phyloP scores from a whole-genome alignment of 2,113 vertebrate species.

The Trematocara unimaculatum region DNA sequence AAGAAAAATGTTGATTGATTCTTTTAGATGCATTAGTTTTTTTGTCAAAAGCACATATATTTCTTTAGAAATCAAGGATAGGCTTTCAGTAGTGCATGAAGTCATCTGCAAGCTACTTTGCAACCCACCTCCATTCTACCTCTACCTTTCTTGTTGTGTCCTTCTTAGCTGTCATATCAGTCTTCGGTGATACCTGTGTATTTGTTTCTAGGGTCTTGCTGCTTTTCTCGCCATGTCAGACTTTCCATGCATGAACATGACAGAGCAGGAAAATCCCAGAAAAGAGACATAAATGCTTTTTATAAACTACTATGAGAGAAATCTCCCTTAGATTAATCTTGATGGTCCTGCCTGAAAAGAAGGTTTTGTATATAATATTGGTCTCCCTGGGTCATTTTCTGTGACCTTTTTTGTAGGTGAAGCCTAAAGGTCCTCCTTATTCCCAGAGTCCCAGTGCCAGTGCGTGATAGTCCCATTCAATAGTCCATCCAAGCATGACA shows the following conservation, averaged over 20 bases:
- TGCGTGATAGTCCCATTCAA: neutral
- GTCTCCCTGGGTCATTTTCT: neutral
- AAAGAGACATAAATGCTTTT: neutral
- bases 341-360: fast-evolving
- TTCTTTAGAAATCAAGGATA: neutral
- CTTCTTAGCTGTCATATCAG: neutral
- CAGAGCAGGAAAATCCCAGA: neutral
- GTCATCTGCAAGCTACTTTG: neutral
- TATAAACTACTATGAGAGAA: neutral
- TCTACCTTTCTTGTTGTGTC: neutral
- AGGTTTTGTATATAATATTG: neutral
- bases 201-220: neutral
- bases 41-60: fast-evolving
- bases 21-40: fast-evolving
- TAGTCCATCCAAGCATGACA: neutral
- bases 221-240: neutral
- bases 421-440: neutral
- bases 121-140: neutral
- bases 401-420: neutral
- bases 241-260: neutral
- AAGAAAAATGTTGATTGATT: neutral
- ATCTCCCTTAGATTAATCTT: neutral
- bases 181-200: fast-evolving
- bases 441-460: neutral
- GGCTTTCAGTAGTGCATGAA: neutral